Evolutionary conservation across 2,888 invertebrate genomes (phyloP), one percentile per base, ranked within the genome.

Genomic region (Nephrotoma appendiculata): DNA sequence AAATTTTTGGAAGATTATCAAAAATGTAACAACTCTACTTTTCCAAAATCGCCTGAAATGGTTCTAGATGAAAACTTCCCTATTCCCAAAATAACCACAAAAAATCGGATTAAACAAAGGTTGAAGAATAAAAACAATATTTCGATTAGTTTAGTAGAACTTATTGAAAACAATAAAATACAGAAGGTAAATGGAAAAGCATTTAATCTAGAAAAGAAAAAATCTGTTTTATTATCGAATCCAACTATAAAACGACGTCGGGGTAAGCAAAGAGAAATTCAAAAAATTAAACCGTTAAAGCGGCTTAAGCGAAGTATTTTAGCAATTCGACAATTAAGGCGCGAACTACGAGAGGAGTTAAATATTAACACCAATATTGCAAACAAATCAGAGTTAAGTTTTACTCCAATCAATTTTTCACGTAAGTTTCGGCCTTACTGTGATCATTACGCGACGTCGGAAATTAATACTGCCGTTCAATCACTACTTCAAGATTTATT

Each of bases 361-460:
- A 19, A 15, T 71, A 19, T 11, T 71, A 7, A 1, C 2, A n/a
- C 71, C 6, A 48, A 84, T 6, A 41, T 4, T 42, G 7, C 5
- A 42, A 42, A 4, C 7, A 43, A 84, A n/a, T 42, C 9, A 6
- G n/a, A 41, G 9, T 5, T 9, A 44, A 85, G 11, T 44, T 11
- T 7, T 11, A 41, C 1, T 52, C 11, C 41, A 86, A 86, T 86
- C 12, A 12, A 86, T 57, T 89, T 90, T 88, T 91, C 91, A 5
- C 88, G 90, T 0, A 89, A 89, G 0, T 91, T 91, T 87, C 89
- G 90, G 87, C 89, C 89, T 90, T 94, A 94, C 89, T 94, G 94
- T 89, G 92, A 94, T 89, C 94, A 95, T 90, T 92, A 93, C 83
- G 91, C 94, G 12, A 93, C 93, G n/a, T 90, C 92, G 84, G 92